Evolutionary conservation across 2,113 vertebrate genomes (phyloP).

Genomic region (Toxotes jaculatrix): DNA sequence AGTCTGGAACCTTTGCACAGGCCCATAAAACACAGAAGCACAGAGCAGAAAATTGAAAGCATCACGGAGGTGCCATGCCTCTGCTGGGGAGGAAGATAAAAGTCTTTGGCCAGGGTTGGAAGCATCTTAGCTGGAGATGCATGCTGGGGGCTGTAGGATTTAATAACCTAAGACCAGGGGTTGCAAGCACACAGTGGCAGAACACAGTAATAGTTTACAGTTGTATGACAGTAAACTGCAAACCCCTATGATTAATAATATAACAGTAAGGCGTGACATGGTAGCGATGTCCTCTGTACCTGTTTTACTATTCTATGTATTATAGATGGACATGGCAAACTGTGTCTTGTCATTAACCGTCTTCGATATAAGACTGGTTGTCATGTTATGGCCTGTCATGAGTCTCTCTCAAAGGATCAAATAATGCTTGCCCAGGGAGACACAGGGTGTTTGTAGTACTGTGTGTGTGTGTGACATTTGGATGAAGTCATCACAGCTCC

Average conservation of each 20-base stretch:
- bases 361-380: conserved; percentile 64
- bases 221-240: conserved; percentile 78
- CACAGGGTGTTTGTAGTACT: conserved; percentile 50
- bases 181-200: conserved; percentile 69
- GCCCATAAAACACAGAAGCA: conserved; percentile 85
- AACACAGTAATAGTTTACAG: conserved; percentile 77
- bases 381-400: conserved; percentile 69
- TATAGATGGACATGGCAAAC: conserved; percentile 63
- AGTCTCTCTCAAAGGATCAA: conserved; percentile 75
- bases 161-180: conserved; percentile 81
- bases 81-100: conserved; percentile 83
- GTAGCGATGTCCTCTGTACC: conserved; percentile 54
- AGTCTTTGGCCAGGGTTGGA: conserved; percentile 80
- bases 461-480: conserved; percentile 67
- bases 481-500: conserved; percentile 77
- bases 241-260: conserved; percentile 79
- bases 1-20: conserved; percentile 81
- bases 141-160: conserved; percentile 82
- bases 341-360: conserved; percentile 73
- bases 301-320: conserved; percentile 74
- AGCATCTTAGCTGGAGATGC: conserved; percentile 79
- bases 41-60: conserved; percentile 89
- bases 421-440: conserved; percentile 68
- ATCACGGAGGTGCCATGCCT: conserved; percentile 84
- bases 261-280: conserved; percentile 71